Percentiles rank a stretch among this genome's conserved stretches.
These are phyloP conservation scores for Conchocele bisecta DNA, from an alignment of 2,888 invertebrate species.

Conservation along the genomic window DNA sequence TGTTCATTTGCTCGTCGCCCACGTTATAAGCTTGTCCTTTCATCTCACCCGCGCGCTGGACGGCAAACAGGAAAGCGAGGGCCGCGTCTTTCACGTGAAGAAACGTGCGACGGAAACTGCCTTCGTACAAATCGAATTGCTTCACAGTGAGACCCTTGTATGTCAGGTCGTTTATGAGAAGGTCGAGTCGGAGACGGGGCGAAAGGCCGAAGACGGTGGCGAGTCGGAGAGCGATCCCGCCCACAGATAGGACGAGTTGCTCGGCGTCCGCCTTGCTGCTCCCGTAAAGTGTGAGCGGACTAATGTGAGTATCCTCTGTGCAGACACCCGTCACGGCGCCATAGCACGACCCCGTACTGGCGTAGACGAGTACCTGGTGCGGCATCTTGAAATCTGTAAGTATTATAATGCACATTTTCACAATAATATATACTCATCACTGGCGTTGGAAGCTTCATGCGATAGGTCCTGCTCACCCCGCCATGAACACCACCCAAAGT, in stretches of 20 bases:
- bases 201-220: conserved; percentile 77
- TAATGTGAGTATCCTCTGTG: conserved; percentile 78
- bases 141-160: conserved; percentile 66
- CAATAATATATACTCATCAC: too few species aligned
- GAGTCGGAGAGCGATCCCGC: conserved; percentile 76
- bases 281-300: conserved; percentile 79
- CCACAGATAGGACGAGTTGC: conserved; percentile 61
- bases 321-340: conserved; percentile 78
- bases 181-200: conserved; percentile 13
- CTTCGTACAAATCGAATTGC: conserved; percentile 77
- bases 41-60: conserved; percentile 75
- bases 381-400: conserved; percentile 20
- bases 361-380: not conserved
- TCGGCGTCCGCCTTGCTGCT: conserved; percentile 54
- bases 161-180: conserved; percentile 8
- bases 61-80: conserved; percentile 77
- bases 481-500: too few species aligned
- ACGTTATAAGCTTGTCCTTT: conserved; percentile 78
- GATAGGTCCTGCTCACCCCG: too few species aligned
- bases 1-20: conserved; percentile 80
- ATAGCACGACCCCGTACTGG: conserved; percentile 80
- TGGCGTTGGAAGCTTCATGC: too few species aligned
- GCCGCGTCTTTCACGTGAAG: conserved; percentile 81
- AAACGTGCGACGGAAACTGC: conserved; percentile 78
- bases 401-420: too few species aligned